Evolutionary conservation across 37 sponge, comb jelly and placozoan genomes (phyloP).

Genomic region (Lycopodina hypogea): DNA sequence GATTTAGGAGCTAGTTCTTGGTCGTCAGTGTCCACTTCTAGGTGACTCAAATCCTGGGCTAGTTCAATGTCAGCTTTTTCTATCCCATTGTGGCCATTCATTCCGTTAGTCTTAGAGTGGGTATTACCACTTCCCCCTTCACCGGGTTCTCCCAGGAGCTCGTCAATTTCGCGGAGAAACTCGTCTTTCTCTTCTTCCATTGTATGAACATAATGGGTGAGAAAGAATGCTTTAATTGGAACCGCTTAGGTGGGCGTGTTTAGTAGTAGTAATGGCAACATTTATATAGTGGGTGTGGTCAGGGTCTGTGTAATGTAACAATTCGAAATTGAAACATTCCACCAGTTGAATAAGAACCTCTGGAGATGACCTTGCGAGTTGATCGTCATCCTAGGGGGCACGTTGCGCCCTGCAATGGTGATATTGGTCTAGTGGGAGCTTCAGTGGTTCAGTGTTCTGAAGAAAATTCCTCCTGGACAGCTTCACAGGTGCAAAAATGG

Average conservation of each 20-base stretch:
- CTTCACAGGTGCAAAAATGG: constrained; percentile 3
- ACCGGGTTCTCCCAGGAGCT: constrained; percentile 30
- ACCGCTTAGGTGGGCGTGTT: not conserved
- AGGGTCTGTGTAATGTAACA: no score
- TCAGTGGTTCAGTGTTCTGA: constrained; percentile 9
- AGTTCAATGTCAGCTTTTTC: not conserved
- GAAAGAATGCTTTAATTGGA: constrained; percentile 25
- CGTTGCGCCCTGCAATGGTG: constrained; percentile 47
- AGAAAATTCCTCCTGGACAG: not conserved
- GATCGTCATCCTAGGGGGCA: constrained; percentile 33
- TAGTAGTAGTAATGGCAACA: constrained; percentile 10
- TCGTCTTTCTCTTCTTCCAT: constrained; percentile 37
- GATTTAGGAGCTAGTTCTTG: not conserved
- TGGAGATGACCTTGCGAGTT: constrained; percentile 1
- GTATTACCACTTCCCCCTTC: not conserved
- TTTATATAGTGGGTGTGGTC: not conserved
- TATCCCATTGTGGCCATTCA: not conserved
- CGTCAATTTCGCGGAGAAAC: constrained; percentile 66
- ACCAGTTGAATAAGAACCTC: not conserved
- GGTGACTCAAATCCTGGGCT: not conserved
- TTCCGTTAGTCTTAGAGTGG: not conserved
- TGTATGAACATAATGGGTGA: not conserved
- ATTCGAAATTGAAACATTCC: no score
- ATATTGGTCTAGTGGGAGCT: constrained; percentile 13
- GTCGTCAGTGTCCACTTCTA: not conserved